Evolutionary conservation across 1,140 invertebrate species (phyloP).

Genomic region (Phortica variegata): DNA sequence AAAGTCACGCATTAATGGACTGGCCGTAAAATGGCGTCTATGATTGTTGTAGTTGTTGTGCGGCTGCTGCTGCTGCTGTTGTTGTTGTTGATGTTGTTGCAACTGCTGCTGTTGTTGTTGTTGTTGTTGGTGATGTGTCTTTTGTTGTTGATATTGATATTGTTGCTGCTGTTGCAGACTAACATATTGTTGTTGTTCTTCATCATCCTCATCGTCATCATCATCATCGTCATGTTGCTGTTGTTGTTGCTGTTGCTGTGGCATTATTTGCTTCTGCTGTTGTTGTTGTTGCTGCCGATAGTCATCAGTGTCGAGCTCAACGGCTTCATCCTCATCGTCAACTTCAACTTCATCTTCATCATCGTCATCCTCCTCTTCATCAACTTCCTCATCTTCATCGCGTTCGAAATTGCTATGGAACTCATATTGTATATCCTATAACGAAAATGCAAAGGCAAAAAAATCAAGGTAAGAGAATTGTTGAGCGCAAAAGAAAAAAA

Average conservation of each 20-base stretch:
- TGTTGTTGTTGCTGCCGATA: conserved; percentile 35
- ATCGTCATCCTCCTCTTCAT: conserved; percentile 37
- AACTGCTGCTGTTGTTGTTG: conserved; percentile 18
- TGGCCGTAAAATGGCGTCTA: conserved; percentile 43
- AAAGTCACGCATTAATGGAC: conserved; percentile 50
- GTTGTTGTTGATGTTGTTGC: conserved; percentile 13
- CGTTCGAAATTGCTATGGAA: conserved; percentile 50
- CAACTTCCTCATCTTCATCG: conserved; percentile 45
- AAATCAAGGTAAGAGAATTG: too few relatives aligned
- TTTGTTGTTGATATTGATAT: conserved; percentile 6
- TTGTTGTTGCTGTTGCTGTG: conserved; percentile 15
- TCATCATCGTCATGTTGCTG: conserved; percentile 27
- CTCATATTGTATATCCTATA: conserved; percentile 53
- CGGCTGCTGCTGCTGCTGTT: conserved; percentile 10
- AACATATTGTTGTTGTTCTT: conserved; percentile 1
- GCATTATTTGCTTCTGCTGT: conserved; percentile 18
- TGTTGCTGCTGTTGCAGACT: conserved; percentile 6
- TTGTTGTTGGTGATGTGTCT: conserved; percentile 4
- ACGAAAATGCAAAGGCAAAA: neutral
- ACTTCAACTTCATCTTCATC: conserved; percentile 35
- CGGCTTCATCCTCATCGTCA: conserved; percentile 41
- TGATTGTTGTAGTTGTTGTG: conserved; percentile 11
- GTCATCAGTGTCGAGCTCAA: conserved; percentile 12
- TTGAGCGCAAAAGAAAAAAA: neutral
- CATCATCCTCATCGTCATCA: conserved; percentile 13